These are phyloP conservation scores for Cyclargus thomasi DNA, from an alignment of 1,140 invertebrate genomes.

Conservation along the genomic window DNA sequence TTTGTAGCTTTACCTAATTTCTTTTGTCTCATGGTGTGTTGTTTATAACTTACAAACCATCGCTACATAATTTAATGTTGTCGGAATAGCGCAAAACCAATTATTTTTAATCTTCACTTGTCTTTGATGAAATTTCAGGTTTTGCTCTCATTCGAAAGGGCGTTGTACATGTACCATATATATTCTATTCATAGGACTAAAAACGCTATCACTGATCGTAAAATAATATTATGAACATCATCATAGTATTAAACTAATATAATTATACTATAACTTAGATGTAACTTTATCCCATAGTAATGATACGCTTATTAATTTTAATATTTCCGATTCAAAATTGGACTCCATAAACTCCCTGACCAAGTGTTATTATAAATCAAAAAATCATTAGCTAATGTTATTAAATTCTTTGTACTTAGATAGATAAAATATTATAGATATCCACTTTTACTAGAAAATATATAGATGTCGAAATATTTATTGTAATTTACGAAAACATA, in stretches of 20 bases:
- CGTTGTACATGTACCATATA: no score
- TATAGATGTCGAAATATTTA: conserved; percentile 15
- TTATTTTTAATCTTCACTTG: no score
- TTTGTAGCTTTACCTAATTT: no score
- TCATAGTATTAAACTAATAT: conserved; percentile 32
- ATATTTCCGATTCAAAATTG: conserved; percentile 67
- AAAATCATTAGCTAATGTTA: conserved; percentile 4
- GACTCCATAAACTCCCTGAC: conserved; percentile 68
- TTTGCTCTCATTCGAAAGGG: no score
- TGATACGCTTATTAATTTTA: conserved; percentile 75
- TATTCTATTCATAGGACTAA: neutral
- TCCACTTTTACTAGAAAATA: conserved; percentile 24
- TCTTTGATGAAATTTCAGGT: no score
- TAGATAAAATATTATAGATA: conserved; percentile 30
- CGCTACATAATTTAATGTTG: no score
- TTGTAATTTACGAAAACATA: conserved; percentile 25
- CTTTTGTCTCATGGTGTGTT: no score
- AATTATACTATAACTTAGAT: conserved; percentile 32
- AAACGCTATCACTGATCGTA: neutral
- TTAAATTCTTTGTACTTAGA: conserved; percentile 36
- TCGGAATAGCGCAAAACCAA: no score
- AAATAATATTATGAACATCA: conserved; percentile 21
- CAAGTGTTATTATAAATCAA: conserved; percentile 61
- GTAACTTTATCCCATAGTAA: conserved; percentile 63
- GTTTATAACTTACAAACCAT: no score